Base-by-base conservation (phyloP, 2,113 vertebrate genomes). In the Notarius lentiginosus region DNA sequence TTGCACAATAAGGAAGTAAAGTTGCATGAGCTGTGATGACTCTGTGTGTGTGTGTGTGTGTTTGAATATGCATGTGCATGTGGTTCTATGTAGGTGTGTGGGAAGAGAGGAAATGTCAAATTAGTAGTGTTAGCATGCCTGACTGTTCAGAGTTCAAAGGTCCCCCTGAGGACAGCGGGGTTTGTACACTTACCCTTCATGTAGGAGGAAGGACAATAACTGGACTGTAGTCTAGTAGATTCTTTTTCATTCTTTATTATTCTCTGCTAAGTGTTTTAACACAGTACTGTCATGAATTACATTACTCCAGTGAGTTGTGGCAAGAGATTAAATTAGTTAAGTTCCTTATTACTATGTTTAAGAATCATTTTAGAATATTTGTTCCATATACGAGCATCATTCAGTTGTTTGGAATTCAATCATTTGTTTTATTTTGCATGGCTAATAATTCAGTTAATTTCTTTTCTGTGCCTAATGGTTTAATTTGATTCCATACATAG, bases 131-230 rank as follows among this genome's bases (percentile, higher is more conserved):
- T 60, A 24, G 65, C 77, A 72, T 86, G 34, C 76, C 66, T 81
- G 7, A 47, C 63, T 49, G 58, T 63, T 85, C 24, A 51, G 41
- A 83, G 86, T 77, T 83, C 30, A 72, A 49, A 81, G 85, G 22
- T 87, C 55, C 51, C 70, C 14, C 18, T 34, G 51, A 87, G 81
- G 60, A 83, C 81, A 84, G 81, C 49, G 66, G 47, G 58, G 24
- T 65, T 65, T 85, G 15, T 51, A 27, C 68, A 77, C 68, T 83
- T 73, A 11, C 10, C 30, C 34, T 22, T 17, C 65, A 70, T 70
- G 65, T 83, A 70, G 82, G 49, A 72, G 82, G 65, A 70, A 34
- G 82, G 82, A 83, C 47, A 30, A n/a, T 34, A 83, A 83, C 49
- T 70, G 61, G 12, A 55, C 12, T 82, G 58, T 81, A 34, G 27